Conservation (phyloP, 1,140 invertebrate species). For the Tribolium castaneum region DNA sequence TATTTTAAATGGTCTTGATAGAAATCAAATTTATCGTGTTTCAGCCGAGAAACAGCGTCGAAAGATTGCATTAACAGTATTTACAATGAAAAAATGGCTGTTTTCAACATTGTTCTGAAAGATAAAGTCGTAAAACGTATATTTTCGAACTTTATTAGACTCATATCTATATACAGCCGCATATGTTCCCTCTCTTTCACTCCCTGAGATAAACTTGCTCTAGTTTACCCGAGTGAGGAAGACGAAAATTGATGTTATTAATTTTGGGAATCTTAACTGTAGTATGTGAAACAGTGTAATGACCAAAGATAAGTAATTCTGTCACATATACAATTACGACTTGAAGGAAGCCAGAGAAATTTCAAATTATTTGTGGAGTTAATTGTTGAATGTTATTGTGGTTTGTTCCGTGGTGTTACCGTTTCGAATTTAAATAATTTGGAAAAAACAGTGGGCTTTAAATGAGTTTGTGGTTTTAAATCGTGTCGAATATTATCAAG, state of each 20-base stretch:
- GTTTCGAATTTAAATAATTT: not conserved
- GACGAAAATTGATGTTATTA: slow-evolving; percentile 1
- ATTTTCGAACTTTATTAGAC: not conserved
- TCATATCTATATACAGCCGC: not conserved
- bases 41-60: not conserved
- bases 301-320: not conserved
- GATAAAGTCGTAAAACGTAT: not conserved
- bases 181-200: not conserved
- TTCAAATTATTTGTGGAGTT: not conserved
- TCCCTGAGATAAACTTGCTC: not conserved
- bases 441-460: not conserved
- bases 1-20: not conserved
- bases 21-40: not conserved
- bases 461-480: not conserved
- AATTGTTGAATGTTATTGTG: not conserved
- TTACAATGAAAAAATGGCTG: not conserved
- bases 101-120: not conserved
- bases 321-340: not conserved
- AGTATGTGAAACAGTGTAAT: not conserved
- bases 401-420: not conserved
- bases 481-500: not conserved
- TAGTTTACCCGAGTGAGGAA: not conserved
- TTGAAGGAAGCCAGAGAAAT: not conserved
- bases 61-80: not conserved
- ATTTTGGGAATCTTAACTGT: slow-evolving; percentile 8